Evolutionary conservation across 2,888 invertebrate genomes (phyloP).

Genomic region (Abrostola triplasia): DNA sequence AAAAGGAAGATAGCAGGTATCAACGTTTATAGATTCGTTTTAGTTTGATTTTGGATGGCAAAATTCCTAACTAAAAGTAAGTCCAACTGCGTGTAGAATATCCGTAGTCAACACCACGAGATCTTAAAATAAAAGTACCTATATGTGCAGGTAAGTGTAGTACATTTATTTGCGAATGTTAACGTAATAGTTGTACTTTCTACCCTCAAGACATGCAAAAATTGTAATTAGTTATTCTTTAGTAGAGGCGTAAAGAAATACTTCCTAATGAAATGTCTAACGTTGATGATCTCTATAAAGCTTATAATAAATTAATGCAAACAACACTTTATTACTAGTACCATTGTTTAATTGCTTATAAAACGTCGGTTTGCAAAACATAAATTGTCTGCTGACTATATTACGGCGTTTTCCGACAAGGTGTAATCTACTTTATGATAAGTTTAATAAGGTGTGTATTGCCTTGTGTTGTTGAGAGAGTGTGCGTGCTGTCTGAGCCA

Average conservation of each 20-base stretch:
- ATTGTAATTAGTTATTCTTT: not conserved
- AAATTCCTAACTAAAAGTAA: too few species aligned
- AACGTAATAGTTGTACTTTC: not conserved
- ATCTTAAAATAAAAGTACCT: too few species aligned
- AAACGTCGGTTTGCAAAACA: constrained; percentile 40
- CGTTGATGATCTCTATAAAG: not conserved
- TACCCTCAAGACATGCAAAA: too few species aligned
- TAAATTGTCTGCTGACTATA: constrained; percentile 39
- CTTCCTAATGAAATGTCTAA: not conserved
- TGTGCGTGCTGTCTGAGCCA: constrained; percentile 27
- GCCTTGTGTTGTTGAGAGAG: constrained; percentile 4
- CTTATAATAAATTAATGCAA: constrained; percentile 13
- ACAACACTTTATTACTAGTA: constrained; percentile 15
- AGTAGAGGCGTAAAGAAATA: not conserved
- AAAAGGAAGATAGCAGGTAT: too few species aligned
- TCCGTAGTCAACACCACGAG: too few species aligned
- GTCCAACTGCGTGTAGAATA: too few species aligned
- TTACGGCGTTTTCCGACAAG: constrained; percentile 9
- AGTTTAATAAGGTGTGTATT: constrained; percentile 17
- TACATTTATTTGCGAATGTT: not conserved
- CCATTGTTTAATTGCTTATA: constrained; percentile 39
- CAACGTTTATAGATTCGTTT: too few species aligned
- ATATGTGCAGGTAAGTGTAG: too few species aligned
- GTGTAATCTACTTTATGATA: constrained; percentile 16
- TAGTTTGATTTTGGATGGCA: too few species aligned